Conservation (phyloP, 2,797 vertebrate genomes). For the Cottoperca gobio region DNA sequence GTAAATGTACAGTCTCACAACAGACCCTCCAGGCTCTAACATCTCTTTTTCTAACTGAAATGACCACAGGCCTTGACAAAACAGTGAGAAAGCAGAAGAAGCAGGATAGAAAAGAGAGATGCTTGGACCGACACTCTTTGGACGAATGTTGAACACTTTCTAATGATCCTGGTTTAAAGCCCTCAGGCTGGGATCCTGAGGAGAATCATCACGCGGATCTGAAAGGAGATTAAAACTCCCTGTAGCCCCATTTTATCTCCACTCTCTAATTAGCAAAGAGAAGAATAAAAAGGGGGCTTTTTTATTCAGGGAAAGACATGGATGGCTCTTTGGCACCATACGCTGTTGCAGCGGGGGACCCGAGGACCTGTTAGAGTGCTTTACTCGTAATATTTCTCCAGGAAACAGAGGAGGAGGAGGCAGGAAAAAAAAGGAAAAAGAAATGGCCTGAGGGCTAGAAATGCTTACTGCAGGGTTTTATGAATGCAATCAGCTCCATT, state of each 20-base stretch:
- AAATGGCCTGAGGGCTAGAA: slow-evolving; percentile 69
- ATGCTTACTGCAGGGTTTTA: slow-evolving; percentile 83
- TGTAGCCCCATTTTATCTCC: slow-evolving; percentile 64
- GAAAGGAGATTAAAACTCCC: slow-evolving; percentile 76
- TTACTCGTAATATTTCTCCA: slow-evolving; percentile 78
- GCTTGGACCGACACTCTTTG: slow-evolving; percentile 55
- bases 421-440: slow-evolving; percentile 23
- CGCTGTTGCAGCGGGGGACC: slow-evolving; percentile 48
- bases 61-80: slow-evolving; percentile 35
- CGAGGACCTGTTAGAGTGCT: slow-evolving; percentile 79
- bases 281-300: slow-evolving; percentile 55
- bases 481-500: slow-evolving; percentile 84
- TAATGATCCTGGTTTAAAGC: slow-evolving; percentile 70
- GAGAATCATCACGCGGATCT: slow-evolving; percentile 64
- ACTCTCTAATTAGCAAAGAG: slow-evolving; percentile 76
- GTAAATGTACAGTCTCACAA: slow-evolving; percentile 13
- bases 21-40: slow-evolving; percentile 11
- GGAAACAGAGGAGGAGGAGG: slow-evolving; percentile 55
- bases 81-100: slow-evolving; percentile 43
- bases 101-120: slow-evolving; percentile 5
- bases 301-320: slow-evolving; percentile 68
- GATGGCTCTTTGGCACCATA: slow-evolving; percentile 78
- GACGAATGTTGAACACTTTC: slow-evolving; percentile 61
- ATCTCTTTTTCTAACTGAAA: slow-evolving; percentile 33
- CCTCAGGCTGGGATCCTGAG: slow-evolving; percentile 57